These are phyloP conservation scores for Alexandromys fortis DNA, from an alignment of 2,113 vertebrate genomes.

Conservation along the genomic window DNA sequence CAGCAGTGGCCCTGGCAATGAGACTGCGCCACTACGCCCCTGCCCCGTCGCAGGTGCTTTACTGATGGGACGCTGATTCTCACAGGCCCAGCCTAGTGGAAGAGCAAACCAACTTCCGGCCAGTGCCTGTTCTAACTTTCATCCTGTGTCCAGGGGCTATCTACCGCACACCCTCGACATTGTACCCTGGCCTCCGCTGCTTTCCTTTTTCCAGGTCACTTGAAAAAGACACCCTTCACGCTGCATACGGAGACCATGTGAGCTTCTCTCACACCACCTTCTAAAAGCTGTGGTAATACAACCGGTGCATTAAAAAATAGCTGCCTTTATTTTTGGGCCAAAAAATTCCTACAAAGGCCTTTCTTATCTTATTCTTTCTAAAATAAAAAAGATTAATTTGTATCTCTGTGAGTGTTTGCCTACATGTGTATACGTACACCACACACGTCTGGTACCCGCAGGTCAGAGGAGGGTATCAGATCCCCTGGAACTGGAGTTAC, in stretches of 20 bases:
- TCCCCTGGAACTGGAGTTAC: not conserved
- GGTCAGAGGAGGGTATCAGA: not conserved
- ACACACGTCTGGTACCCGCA: not conserved
- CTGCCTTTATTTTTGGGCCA: not conserved
- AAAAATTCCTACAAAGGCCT: not conserved
- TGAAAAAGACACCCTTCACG: not conserved
- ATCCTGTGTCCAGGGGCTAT: not conserved
- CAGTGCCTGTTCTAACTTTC: not conserved
- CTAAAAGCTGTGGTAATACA: not conserved
- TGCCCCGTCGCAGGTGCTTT: rapidly evolving
- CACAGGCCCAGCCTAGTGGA: not conserved
- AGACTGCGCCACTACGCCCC: rapidly evolving
- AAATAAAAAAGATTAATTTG: not conserved
- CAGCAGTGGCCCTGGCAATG: not conserved
- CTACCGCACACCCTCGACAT: not conserved
- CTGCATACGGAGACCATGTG: not conserved
- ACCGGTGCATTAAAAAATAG: not conserved
- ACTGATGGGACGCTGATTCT: not conserved
- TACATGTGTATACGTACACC: too few relatives aligned
- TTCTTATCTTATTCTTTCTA: not conserved
- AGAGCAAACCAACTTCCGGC: not conserved
- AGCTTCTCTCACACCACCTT: not conserved
- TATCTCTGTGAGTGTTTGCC: not conserved
- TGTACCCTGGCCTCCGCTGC: not conserved
- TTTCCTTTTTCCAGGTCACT: not conserved